Percentiles rank a stretch among this genome's conserved stretches.
Conservation (phyloP, 1,140 invertebrate species). For the Ptiloglossa arizonensis region DNA sequence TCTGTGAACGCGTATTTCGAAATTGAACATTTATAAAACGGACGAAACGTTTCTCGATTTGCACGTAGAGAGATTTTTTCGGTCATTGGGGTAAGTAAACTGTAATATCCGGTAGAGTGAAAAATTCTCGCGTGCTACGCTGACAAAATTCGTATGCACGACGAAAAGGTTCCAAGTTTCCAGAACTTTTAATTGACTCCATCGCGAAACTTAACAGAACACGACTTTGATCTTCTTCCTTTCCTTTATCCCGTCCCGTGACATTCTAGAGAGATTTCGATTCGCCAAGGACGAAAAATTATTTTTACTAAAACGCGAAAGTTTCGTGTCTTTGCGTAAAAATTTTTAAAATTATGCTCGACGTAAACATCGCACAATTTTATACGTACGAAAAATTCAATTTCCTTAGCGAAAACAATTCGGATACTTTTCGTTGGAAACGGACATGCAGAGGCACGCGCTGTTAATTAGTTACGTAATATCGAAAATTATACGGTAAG, state of each 20-base stretch:
- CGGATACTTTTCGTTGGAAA: no score
- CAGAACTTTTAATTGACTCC: conserved; percentile 71
- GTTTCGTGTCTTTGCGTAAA: conserved; percentile 20
- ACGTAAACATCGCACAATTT: no score
- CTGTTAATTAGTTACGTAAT: no score
- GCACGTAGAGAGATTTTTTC: not conserved
- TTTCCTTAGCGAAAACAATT: not conserved
- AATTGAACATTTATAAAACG: not conserved
- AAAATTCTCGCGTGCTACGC: conserved; percentile 45
- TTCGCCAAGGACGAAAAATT: conserved; percentile 52
- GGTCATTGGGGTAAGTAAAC: conserved; percentile 8
- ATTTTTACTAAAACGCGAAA: conserved; percentile 27
- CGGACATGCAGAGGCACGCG: no score
- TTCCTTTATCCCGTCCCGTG: conserved; percentile 41
- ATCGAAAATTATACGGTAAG: no score
- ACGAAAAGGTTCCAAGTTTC: conserved; percentile 47
- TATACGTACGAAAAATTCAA: not conserved
- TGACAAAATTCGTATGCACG: conserved; percentile 54
- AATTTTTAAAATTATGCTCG: no score
- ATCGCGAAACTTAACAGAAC: conserved; percentile 66
- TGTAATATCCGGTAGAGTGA: conserved; percentile 56
- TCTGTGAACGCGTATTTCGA: not conserved
- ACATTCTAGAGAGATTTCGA: conserved; percentile 49
- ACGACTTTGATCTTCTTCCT: conserved; percentile 66
- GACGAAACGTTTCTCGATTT: not conserved